phyloP scores from a whole-genome alignment of 2,888 invertebrate species.

The Pemphredon lugubris region DNA sequence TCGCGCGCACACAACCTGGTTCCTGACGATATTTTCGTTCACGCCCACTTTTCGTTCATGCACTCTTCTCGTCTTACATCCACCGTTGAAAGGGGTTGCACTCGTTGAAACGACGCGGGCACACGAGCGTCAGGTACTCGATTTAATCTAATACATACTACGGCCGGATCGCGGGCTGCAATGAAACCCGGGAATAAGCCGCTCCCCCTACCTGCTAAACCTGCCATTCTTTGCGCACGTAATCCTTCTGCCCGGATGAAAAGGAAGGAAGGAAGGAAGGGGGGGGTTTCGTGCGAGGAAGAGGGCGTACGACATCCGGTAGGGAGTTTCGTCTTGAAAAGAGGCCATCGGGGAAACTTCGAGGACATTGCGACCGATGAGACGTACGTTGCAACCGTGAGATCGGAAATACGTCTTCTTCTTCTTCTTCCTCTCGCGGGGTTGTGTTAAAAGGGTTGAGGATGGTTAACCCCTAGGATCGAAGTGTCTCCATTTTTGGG shows the following conservation, averaged over 20 bases:
- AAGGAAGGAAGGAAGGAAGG: constrained; percentile 29
- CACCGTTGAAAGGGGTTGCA: constrained; percentile 51
- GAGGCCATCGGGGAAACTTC: constrained; percentile 7
- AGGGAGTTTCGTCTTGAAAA: constrained; percentile 12
- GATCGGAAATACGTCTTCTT: too few species aligned
- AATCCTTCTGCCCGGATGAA: constrained; percentile 22
- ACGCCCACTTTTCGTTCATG: constrained; percentile 67
- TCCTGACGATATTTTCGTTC: constrained; percentile 62
- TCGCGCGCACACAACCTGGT: constrained; percentile 26
- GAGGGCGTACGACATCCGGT: constrained; percentile 46
- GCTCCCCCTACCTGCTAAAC: constrained; percentile 50
- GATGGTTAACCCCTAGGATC: too few species aligned
- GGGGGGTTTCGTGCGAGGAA: constrained; percentile 12
- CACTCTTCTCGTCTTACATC: constrained; percentile 58
- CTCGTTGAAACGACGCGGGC: constrained; percentile 42
- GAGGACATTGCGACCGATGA: constrained; percentile 10
- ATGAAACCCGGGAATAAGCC: constrained; percentile 23
- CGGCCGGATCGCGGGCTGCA: constrained; percentile 28
- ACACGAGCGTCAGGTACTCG: constrained; percentile 25
- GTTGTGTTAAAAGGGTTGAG: too few species aligned
- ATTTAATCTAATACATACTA: constrained; percentile 30
- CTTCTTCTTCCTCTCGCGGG: too few species aligned
- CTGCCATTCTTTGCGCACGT: constrained; percentile 43
- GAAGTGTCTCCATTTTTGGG: too few species aligned
- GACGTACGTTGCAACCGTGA: constrained; percentile 19